These are phyloP conservation scores for Chloebia gouldiae DNA, from an alignment of 2,113 vertebrate genomes.

Conservation along the genomic window DNA sequence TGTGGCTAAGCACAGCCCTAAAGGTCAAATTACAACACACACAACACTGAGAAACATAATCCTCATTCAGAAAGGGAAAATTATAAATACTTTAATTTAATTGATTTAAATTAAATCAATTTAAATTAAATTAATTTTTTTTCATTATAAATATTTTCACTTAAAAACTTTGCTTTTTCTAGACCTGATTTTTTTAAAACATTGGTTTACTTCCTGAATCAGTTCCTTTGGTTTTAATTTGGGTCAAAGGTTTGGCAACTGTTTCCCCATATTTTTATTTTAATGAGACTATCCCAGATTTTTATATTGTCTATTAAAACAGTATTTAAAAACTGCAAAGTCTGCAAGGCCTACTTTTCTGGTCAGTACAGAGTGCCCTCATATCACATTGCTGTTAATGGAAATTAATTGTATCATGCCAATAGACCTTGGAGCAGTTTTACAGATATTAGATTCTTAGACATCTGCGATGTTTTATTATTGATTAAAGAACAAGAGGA, in stretches of 20 bases:
- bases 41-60: background rate
- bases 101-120: background rate
- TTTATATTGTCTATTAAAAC: constrained; percentile 6
- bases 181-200: background rate
- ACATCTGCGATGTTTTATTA: constrained; percentile 30
- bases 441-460: constrained; percentile 29
- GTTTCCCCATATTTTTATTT: background rate
- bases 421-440: constrained; percentile 37
- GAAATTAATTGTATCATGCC: background rate
- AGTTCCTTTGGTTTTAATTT: background rate
- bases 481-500: constrained; percentile 40
- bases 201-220: background rate
- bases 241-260: background rate
- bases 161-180: background rate
- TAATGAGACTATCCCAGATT: background rate
- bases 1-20: background rate
- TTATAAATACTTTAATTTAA: background rate
- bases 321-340: background rate
- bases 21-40: background rate
- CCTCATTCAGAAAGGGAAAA: background rate
- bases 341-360: constrained; percentile 1
- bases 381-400: background rate
- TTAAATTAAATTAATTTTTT: background rate
- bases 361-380: background rate
- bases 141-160: background rate